A percentile compares a stretch with the other conserved stretches of the same genome.
Evolutionary conservation across 2,888 invertebrate species (phyloP).

Genomic region (Cantharis rustica): DNA sequence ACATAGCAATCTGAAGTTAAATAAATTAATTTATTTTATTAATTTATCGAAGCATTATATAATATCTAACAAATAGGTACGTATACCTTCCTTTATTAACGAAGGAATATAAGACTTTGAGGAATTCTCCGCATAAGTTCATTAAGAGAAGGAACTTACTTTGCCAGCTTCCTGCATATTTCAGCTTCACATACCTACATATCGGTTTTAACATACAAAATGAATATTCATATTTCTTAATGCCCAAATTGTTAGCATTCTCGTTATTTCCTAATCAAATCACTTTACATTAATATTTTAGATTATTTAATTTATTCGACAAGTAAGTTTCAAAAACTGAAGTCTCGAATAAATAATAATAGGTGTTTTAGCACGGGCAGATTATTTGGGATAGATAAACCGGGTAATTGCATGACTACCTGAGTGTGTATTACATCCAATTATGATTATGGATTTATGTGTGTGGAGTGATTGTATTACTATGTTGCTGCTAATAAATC

Average conservation of each 20-base stretch:
- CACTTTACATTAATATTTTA: neutral
- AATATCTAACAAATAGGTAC: neutral
- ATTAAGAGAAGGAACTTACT: neutral
- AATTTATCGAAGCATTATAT: neutral
- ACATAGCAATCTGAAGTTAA: neutral
- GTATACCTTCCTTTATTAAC: neutral
- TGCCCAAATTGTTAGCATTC: neutral
- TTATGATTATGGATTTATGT: no score
- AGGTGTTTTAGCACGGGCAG: neutral
- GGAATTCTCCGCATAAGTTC: neutral
- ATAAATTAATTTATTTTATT: neutral
- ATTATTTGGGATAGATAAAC: neutral
- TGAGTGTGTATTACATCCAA: no score
- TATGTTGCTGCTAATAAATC: no score
- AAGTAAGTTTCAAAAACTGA: neutral
- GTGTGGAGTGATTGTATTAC: no score
- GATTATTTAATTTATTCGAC: neutral
- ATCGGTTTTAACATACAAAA: conserved; percentile 5
- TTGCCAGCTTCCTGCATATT: neutral
- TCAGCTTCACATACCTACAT: conserved; percentile 11
- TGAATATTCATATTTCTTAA: conserved; percentile 15
- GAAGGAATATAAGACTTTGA: neutral
- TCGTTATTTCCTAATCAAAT: neutral
- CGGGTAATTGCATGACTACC: no score
- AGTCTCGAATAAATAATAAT: neutral